A percentile compares a stretch with the other conserved stretches of the same genome.
phyloP scores from a whole-genome alignment of 2,113 vertebrate genomes.

The Protobothrops mucrosquamatus region DNA sequence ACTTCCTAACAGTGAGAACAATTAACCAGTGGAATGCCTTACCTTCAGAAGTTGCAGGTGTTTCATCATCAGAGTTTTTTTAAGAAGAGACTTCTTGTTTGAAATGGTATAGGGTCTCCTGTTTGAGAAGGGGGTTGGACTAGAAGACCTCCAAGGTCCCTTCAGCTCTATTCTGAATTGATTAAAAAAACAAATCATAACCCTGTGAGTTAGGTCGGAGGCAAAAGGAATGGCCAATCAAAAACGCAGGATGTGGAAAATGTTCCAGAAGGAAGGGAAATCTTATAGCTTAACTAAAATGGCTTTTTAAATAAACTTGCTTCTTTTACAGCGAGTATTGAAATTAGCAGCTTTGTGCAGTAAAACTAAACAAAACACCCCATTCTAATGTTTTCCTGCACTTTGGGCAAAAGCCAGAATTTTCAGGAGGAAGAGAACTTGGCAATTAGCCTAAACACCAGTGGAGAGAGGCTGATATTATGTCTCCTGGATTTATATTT shows the following conservation, averaged over 20 bases:
- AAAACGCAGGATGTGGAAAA: neutral
- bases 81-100: neutral
- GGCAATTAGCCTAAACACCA: slow-evolving; percentile 64
- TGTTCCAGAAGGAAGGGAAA: neutral
- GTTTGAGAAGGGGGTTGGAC: neutral
- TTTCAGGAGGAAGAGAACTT: slow-evolving; percentile 55
- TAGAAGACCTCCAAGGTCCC: neutral
- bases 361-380: slow-evolving; percentile 30
- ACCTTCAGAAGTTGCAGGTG: neutral
- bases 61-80: neutral
- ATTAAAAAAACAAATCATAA: neutral
- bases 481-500: slow-evolving; percentile 59
- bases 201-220: neutral
- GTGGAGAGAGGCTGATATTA: slow-evolving; percentile 36
- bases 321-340: neutral
- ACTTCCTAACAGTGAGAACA: neutral
- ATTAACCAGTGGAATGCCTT: neutral
- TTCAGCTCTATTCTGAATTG: neutral
- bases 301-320: neutral
- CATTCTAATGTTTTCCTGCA: neutral
- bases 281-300: neutral
- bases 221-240: neutral
- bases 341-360: slow-evolving; percentile 33
- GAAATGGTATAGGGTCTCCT: neutral
- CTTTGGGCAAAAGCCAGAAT: slow-evolving; percentile 49